phyloP scores from a whole-genome alignment of 2,797 vertebrate species.

The Bryconaethiops microstoma region DNA sequence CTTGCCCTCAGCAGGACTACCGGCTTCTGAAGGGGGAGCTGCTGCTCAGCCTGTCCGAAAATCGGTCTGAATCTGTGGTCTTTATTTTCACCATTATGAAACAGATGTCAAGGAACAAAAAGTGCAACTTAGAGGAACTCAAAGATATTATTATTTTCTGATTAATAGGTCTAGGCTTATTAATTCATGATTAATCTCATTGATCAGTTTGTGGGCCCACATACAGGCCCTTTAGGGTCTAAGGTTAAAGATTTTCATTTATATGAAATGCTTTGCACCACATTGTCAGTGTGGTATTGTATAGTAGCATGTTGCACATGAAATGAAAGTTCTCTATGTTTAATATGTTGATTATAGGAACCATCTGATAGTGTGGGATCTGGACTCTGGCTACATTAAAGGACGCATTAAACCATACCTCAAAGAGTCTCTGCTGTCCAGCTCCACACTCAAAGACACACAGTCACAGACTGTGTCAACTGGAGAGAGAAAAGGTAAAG shows the following conservation, averaged over 20 bases:
- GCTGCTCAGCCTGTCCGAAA: constrained; percentile 73
- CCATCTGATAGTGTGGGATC: constrained; percentile 77
- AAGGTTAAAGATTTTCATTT: too few species aligned
- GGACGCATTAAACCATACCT: constrained; percentile 65
- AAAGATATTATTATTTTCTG: neutral
- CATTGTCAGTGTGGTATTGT: neutral
- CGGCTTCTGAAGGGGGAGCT: constrained; percentile 64
- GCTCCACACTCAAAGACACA: constrained; percentile 51
- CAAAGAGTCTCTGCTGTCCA: constrained; percentile 61
- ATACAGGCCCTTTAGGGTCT: too few species aligned
- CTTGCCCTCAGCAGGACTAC: constrained; percentile 72
- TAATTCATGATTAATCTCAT: too few species aligned
- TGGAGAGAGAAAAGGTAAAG: constrained; percentile 31
- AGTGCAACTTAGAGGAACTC: neutral
- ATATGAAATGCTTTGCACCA: too few species aligned
- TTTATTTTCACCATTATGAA: neutral
- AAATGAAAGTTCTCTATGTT: neutral
- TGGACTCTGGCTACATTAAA: constrained; percentile 73
- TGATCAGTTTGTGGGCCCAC: too few species aligned
- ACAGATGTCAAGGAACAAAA: neutral
- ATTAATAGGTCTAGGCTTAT: too few species aligned
- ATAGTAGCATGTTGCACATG: neutral
- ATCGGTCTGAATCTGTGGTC: constrained; percentile 60
- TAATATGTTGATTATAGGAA: constrained; percentile 63
- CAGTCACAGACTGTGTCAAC: constrained; percentile 44